Base-by-base conservation (phyloP, 1,140 invertebrate genomes). In the Probaryconus sp. region DNA sequence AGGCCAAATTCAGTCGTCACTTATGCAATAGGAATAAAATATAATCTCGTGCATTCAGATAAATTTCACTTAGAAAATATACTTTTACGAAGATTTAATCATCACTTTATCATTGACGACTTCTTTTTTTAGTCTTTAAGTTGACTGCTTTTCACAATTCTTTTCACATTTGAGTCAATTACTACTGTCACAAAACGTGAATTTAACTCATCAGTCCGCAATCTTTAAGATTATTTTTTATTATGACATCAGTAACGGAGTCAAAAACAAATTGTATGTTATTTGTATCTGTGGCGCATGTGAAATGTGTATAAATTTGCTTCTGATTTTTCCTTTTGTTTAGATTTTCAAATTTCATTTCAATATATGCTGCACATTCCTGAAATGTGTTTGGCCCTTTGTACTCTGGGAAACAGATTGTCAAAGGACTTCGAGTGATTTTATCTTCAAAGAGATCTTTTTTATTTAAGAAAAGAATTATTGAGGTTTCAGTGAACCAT, bases 401-500 rank as follows among this genome's bases (percentile, higher is more conserved):
- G 84, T 98, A 98, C 88, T 98, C 97, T 7, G 95, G 94, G 85
- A 98, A 98, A 88, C 96, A 98, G 84, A 98, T 95, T 58, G 94
- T 97, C 26, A 98, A 87, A n/a, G 96, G 95, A 77, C 95, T 97
- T 87, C 94, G 93, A 53, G 89, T 90, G 76, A 97, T 97, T 89
- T 97, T 97, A 76, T 97, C 95, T 82, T 97, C 95, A 85, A 98
- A 98, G 47, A 98, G 89, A 91, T 98, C 97, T 86, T 98, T 98
- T 82, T 98, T 98, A 88, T 98, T 98, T 16, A 98, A 89, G 87
- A 98, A 98, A 38, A 98, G 89, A 82, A 98, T 98, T 69, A 98
- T 98, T n/a, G 96, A 98, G 9, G 97, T 98, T 79, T 98, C 96
- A 45, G 96, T 94, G 85, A 98, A 98, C 97, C 97, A 98, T 88